A percentile compares a stretch with the other conserved stretches of the same genome.
Evolutionary conservation across 1,140 invertebrate species (phyloP).

Genomic region (Varroa destructor): DNA sequence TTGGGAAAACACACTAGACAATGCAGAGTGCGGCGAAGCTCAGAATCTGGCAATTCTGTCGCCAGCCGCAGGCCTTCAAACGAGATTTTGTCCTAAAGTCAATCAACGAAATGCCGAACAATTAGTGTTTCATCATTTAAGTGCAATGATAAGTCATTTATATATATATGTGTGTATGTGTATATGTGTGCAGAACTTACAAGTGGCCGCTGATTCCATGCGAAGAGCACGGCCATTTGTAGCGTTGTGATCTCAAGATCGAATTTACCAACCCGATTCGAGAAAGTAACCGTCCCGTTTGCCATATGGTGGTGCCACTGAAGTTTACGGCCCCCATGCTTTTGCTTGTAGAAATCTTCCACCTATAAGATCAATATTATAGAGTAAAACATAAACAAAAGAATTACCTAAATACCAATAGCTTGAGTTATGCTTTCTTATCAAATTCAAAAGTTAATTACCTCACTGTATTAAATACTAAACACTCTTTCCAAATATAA

Average conservation of each 20-base stretch:
- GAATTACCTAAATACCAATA: slow-evolving; percentile 26
- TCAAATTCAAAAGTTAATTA: slow-evolving; percentile 54
- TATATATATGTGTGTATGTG: too few species aligned
- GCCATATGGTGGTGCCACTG: slow-evolving; percentile 99
- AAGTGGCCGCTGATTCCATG: slow-evolving; percentile 84
- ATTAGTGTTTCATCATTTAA: too few species aligned
- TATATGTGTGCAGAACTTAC: background rate
- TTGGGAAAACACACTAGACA: slow-evolving; percentile 93
- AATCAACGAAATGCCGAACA: too few species aligned
- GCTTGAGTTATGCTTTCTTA: slow-evolving; percentile 37
- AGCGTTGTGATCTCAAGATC: slow-evolving; percentile 98
- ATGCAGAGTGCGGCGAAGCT: slow-evolving; percentile 83
- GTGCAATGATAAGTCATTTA: too few species aligned
- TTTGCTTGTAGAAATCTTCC: slow-evolving; percentile 56
- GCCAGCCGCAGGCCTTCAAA: slow-evolving; percentile 90
- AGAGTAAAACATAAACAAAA: slow-evolving; percentile 2
- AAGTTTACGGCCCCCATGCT: slow-evolving; percentile 92
- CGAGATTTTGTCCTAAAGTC: slow-evolving; percentile 61
- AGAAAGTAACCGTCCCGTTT: slow-evolving; percentile 87
- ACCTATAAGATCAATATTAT: slow-evolving; percentile 32
- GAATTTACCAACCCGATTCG: slow-evolving; percentile 79
- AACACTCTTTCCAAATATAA: too few species aligned
- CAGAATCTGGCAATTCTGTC: slow-evolving; percentile 89
- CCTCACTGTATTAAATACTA: too few species aligned
- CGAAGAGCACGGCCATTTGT: slow-evolving; percentile 98